A percentile compares a stretch with the other conserved stretches of the same genome.
These are phyloP conservation scores for Anolis carolinensis DNA, from an alignment of 2,113 vertebrate species.

Conservation along the genomic window DNA sequence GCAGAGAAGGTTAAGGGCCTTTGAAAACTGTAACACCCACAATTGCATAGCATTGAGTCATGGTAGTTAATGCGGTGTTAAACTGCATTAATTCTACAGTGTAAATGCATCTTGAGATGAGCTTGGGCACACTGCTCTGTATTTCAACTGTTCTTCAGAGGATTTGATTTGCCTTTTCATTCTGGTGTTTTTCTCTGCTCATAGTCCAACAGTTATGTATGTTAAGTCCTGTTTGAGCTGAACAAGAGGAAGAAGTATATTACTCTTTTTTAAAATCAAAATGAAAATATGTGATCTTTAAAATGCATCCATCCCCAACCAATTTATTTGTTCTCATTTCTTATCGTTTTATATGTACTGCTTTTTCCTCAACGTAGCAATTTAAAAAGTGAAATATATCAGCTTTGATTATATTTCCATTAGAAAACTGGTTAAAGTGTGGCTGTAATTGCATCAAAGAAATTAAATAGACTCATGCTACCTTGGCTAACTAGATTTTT, in stretches of 20 bases:
- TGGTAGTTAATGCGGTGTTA: too few species aligned
- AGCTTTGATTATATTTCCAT: conserved; percentile 43
- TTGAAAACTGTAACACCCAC: too few species aligned
- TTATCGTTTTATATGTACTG: conserved; percentile 9
- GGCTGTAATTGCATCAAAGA: conserved; percentile 48
- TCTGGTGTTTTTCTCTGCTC: background rate
- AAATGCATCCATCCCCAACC: background rate
- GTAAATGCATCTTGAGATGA: too few species aligned
- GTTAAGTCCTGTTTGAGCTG: background rate
- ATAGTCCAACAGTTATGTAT: background rate
- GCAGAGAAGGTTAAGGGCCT: too few species aligned
- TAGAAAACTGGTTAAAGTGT: conserved; percentile 56
- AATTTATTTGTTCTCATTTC: conserved; percentile 16
- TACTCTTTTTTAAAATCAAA: background rate
- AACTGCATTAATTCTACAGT: too few species aligned
- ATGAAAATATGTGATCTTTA: background rate
- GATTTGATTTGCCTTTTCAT: background rate
- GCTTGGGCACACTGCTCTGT: background rate
- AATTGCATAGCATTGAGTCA: too few species aligned
- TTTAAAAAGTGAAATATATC: conserved; percentile 33
- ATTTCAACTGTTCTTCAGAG: background rate
- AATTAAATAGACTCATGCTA: conserved; percentile 52
- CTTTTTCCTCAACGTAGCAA: conserved; percentile 22
- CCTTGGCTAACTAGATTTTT: conserved; percentile 67
- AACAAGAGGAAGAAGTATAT: background rate